A percentile compares a stretch with the other conserved stretches of the same genome.
Conservation (phyloP, 2,797 vertebrate genomes). For the Pagetopsis macropterus region DNA sequence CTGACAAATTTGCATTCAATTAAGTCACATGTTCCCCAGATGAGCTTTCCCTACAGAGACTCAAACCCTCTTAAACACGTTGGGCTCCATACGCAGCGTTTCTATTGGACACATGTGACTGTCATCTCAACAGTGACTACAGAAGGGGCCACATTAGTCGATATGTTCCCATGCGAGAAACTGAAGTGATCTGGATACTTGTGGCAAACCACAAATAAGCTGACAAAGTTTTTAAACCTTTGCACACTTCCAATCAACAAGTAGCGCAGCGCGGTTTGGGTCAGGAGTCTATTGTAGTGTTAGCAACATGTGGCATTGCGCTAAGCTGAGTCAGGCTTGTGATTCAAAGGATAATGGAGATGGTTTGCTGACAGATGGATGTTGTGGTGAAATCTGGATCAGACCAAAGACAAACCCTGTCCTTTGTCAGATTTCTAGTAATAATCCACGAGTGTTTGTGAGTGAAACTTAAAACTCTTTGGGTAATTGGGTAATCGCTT, state of each 20-base stretch:
- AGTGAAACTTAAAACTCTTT: conserved; percentile 72
- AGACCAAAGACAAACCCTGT: conserved; percentile 62
- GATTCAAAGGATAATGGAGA: conserved; percentile 76
- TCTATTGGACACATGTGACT: conserved; percentile 60
- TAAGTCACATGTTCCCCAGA: conserved; percentile 27
- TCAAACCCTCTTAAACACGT: conserved; percentile 21
- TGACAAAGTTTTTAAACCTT: conserved; percentile 75
- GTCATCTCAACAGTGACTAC: conserved; percentile 56
- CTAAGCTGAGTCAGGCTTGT: conserved; percentile 67
- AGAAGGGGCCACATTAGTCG: conserved; percentile 58
- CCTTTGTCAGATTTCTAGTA: conserved; percentile 72
- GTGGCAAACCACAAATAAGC: conserved; percentile 80
- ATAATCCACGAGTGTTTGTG: conserved; percentile 74
- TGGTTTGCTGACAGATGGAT: conserved; percentile 79
- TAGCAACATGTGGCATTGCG: conserved; percentile 73
- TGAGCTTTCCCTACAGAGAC: conserved; percentile 14
- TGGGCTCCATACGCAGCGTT: conserved; percentile 33
- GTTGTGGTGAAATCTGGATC: conserved; percentile 77
- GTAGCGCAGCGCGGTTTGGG: conserved; percentile 66
- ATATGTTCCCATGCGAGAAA: conserved; percentile 56
- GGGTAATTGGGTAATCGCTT: conserved; percentile 68
- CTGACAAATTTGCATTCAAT: not conserved
- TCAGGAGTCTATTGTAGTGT: conserved; percentile 52
- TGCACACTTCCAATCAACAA: conserved; percentile 71
- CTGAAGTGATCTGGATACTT: conserved; percentile 70